Evolutionary conservation across 2,797 vertebrate genomes (phyloP), one percentile per base, ranked within the genome.

Genomic region (Alcedo atthis): DNA sequence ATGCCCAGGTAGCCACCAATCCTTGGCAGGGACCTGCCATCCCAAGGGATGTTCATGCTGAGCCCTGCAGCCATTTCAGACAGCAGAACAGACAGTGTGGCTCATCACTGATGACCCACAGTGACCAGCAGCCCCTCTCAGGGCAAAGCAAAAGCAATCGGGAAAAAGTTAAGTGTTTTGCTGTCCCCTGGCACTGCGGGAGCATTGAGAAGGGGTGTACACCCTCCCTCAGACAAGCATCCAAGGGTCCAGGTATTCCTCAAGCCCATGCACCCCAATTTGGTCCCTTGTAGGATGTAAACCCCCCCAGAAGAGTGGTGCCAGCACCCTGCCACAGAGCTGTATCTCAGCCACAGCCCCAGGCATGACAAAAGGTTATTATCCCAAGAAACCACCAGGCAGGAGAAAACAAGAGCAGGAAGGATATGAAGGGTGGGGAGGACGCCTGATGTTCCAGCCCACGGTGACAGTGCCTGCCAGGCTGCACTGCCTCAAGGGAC

Each of bases 391-490:
- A 88, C 48, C 2, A 4, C 46, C 15, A 1, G 61, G 86, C 59
- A 46, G 88, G 32, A 79, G 90, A 40, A 87, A 88, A 76, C 81
- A 86, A 64, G 64, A 12, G 88, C 86, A 93, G 94, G 91, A 80
- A 90, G 89, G 87, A 81, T 30, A 46, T 58, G 69, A 85, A 89
- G 68, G 86, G 67, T 12, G 86, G 53, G 59, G 78, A 96, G 77
- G 61, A 49, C 2, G 15, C 66, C 24, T 13, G 5, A 21, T 62
- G 73, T 12, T 12, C 15, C 85, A 70, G 88, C 58, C 74, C 3
- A 0, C 0, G 2, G 67, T 37, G 89, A 33, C 71, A 43, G 51
- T 21, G 4, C 58, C 64, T 49, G 85, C 90, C 90, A 76, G 84
- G 81, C 91, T 49, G 45, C 10, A 54, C 54, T 71, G 58, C 61